These are phyloP conservation scores for Tipula unca DNA, from an alignment of 2,888 invertebrate genomes.

Conservation along the genomic window DNA sequence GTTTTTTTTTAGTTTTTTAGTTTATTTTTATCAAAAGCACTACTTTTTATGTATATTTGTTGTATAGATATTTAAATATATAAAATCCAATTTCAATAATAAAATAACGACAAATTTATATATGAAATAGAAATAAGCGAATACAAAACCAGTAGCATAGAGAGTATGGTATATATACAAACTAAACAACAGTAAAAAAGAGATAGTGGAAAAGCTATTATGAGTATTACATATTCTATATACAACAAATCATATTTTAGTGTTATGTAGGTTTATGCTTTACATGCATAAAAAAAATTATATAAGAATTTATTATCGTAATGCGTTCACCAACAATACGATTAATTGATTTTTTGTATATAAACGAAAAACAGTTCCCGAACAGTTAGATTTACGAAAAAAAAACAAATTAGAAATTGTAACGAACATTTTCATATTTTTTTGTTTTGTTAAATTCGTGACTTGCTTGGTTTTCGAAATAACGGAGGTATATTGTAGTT, in stretches of 20 bases:
- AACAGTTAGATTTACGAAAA: neutral
- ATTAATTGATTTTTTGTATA: neutral
- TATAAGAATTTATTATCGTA: neutral
- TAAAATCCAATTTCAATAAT: neutral
- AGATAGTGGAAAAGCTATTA: neutral
- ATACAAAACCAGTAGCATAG: neutral
- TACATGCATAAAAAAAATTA: neutral
- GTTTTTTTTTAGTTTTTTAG: neutral
- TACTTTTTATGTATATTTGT: neutral
- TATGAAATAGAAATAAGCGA: neutral
- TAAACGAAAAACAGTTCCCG: neutral
- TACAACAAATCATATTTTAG: neutral
- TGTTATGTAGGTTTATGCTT: neutral
- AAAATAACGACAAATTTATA: constrained; percentile 4
- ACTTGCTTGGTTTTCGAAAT: too few relatives aligned
- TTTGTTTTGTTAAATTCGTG: too few relatives aligned
- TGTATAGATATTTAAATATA: constrained; percentile 3
- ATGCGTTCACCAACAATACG: neutral
- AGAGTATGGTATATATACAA: neutral
- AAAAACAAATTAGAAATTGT: too few relatives aligned
- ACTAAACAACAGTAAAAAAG: neutral
- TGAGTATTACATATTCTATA: neutral
- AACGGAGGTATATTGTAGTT: too few relatives aligned
- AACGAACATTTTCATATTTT: too few relatives aligned
- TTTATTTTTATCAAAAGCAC: neutral